A percentile compares a stretch with the other conserved stretches of the same genome.
phyloP scores from a whole-genome alignment of 2,797 vertebrate genomes.

The Phrynocephalus guinanensis region DNA sequence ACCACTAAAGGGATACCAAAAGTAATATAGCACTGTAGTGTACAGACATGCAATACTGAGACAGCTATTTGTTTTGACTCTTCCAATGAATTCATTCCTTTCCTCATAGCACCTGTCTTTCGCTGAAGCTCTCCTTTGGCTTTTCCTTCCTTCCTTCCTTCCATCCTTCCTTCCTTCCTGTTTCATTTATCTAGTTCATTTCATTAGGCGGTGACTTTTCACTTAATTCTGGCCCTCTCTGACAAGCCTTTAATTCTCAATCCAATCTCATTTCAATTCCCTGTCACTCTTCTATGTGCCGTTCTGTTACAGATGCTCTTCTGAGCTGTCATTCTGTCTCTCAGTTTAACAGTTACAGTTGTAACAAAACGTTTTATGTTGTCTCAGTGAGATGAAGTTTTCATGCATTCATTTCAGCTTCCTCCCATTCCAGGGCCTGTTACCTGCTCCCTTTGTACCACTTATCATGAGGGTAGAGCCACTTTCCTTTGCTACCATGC shows the following conservation, averaged over 20 bases:
- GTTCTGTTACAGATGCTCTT: neutral
- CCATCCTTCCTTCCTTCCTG: neutral
- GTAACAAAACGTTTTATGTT: neutral
- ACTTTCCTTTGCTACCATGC: neutral
- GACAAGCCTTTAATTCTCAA: conserved; percentile 11
- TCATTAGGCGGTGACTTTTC: neutral
- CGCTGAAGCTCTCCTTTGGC: neutral
- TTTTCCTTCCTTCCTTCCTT: neutral
- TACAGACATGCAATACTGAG: neutral
- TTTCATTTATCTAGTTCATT: neutral
- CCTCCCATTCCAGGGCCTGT: too few species aligned
- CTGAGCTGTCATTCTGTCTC: neutral
- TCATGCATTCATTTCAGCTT: neutral
- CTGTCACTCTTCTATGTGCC: neutral
- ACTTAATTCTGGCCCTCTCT: neutral
- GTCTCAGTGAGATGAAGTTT: neutral
- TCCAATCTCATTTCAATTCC: conserved; percentile 3
- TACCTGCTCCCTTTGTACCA: too few species aligned
- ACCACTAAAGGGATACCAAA: too few species aligned
- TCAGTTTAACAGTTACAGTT: neutral
- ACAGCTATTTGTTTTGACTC: neutral
- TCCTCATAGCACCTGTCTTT: neutral
- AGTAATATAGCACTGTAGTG: too few species aligned
- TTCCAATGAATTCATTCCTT: neutral
- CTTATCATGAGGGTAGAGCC: too few species aligned